phyloP scores from a whole-genome alignment of 53 echinoderm and acorn worm genomes.

The Zoroaster sp. region DNA sequence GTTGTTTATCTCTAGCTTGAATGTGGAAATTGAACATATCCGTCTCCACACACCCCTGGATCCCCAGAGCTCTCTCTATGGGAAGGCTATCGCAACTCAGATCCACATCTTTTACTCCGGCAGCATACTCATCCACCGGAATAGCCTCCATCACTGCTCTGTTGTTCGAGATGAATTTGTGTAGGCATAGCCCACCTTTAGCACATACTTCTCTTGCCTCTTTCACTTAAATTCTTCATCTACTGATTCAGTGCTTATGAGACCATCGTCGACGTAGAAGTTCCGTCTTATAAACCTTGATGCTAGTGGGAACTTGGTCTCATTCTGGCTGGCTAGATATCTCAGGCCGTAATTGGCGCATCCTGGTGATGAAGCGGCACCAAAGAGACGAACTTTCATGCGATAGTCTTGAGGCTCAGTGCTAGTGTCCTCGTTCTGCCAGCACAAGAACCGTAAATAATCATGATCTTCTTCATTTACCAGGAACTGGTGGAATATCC shows the following conservation, averaged over 20 bases:
- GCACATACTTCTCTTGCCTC: neutral
- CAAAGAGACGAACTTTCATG: constrained; percentile 50
- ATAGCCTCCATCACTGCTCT: neutral
- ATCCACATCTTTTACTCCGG: neutral
- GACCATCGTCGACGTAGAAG: constrained; percentile 52
- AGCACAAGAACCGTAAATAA: constrained; percentile 35
- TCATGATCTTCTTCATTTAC: constrained; percentile 5
- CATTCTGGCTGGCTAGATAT: constrained; percentile 40
- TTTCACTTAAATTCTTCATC: neutral
- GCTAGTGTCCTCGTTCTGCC: neutral
- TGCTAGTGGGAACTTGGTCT: constrained; percentile 33
- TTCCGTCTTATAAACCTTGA: constrained; percentile 26
- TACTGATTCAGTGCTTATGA: neutral
- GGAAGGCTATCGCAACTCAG: constrained; percentile 23
- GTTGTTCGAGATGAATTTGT: neutral
- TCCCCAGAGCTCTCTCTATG: constrained; percentile 66
- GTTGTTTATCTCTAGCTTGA: neutral
- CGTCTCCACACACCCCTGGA: constrained; percentile 58
- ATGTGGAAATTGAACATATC: constrained; percentile 62
- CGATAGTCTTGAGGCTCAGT: neutral
- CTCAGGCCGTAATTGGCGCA: constrained; percentile 51
- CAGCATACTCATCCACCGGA: neutral
- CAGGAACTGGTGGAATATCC: constrained; percentile 37
- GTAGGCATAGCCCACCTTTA: neutral
- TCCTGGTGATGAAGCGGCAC: constrained; percentile 47